A percentile compares a stretch with the other conserved stretches of the same genome.
phyloP scores from a whole-genome alignment of 2,797 vertebrate species.

The Rhabdomys pumilio region DNA sequence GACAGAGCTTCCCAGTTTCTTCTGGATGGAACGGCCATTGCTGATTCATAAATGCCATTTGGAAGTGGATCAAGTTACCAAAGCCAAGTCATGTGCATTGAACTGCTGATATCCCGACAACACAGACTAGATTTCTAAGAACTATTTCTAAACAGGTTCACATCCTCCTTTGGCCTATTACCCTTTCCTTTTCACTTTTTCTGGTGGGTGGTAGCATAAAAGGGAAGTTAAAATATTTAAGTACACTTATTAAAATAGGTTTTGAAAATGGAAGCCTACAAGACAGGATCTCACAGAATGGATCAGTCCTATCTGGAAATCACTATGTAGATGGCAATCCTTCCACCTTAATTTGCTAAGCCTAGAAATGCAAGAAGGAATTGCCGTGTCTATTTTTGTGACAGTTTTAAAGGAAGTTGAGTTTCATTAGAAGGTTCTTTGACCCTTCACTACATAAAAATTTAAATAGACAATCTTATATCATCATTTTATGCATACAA shows the following conservation, averaged over 20 bases:
- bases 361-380: background rate
- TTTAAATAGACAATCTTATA: slow-evolving; percentile 1
- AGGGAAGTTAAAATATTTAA: background rate
- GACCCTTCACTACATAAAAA: slow-evolving; percentile 15
- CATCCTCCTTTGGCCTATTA: background rate
- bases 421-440: background rate
- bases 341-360: background rate
- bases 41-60: background rate
- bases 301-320: too few species aligned
- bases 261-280: background rate
- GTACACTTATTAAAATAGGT: background rate
- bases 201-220: background rate
- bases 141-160: background rate
- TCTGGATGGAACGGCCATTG: background rate
- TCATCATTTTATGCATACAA: background rate
- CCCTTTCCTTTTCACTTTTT: background rate
- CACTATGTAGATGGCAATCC: too few species aligned
- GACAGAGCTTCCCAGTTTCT: background rate
- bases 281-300: background rate
- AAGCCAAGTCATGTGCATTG: background rate
- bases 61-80: background rate
- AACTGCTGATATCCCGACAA: background rate
- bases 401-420: slow-evolving; percentile 19
- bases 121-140: background rate
- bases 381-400: background rate